Conservation (phyloP, 2,888 invertebrate genomes). For the Syrphus vitripennis region DNA sequence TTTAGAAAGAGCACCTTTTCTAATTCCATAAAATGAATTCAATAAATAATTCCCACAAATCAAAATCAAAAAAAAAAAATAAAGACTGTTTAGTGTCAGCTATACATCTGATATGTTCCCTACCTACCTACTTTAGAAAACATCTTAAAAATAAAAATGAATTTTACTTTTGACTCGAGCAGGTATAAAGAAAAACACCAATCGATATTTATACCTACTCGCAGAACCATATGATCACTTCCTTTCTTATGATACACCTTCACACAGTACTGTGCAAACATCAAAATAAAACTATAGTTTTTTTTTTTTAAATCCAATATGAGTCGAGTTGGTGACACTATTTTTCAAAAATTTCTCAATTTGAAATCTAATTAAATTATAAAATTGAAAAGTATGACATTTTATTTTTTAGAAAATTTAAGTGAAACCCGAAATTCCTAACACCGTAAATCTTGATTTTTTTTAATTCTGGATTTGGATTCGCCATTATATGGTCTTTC, state of each 20-base stretch:
- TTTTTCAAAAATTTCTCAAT: background rate
- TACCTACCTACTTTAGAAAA: conserved; percentile 6
- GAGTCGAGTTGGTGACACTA: no score
- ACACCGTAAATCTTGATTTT: no score
- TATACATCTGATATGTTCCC: conserved; percentile 47
- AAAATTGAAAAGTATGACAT: no score
- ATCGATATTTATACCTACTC: no score
- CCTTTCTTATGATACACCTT: background rate
- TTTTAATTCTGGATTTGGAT: no score
- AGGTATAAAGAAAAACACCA: conserved; percentile 2
- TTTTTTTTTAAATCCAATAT: background rate
- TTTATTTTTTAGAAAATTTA: no score
- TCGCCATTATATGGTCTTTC: no score
- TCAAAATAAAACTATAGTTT: background rate
- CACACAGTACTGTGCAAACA: background rate
- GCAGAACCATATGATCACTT: background rate
- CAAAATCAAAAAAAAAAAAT: conserved; percentile 16
- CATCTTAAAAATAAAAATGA: conserved; percentile 28
- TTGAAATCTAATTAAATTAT: no score
- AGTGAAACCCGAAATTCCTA: no score
- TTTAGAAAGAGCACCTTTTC: conserved; percentile 25
- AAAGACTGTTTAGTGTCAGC: conserved; percentile 34
- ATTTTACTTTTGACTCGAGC: background rate
- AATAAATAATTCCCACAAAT: conserved; percentile 40
- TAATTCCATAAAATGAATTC: conserved; percentile 26